phyloP scores from a whole-genome alignment of 2,797 vertebrate genomes.

The Hemibagrus guttatus region DNA sequence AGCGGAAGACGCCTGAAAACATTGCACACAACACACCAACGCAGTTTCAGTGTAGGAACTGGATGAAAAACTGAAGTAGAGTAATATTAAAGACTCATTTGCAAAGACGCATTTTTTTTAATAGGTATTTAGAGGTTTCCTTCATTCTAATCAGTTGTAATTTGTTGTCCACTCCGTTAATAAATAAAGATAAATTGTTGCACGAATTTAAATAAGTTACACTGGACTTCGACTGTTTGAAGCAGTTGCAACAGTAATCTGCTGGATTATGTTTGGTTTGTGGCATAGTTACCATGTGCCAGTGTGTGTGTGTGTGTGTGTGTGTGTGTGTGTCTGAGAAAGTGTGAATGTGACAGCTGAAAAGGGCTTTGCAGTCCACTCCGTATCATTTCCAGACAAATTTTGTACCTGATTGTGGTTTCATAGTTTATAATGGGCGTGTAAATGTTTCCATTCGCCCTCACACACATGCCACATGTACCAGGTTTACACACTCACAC shows the following conservation, averaged over 20 bases:
- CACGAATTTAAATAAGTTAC: not conserved
- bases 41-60: not conserved
- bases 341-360: slow-evolving; percentile 25
- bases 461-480: slow-evolving; percentile 25
- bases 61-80: not conserved
- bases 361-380: not conserved
- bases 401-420: not conserved
- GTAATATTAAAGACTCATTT: not conserved
- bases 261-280: slow-evolving; percentile 2
- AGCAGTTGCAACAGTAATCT: not conserved
- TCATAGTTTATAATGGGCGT: not conserved
- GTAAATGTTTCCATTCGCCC: slow-evolving; percentile 21
- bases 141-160: not conserved
- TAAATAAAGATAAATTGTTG: not conserved
- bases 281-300: not conserved
- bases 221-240: not conserved
- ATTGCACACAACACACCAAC: not conserved
- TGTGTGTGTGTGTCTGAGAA: not conserved
- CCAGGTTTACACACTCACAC: slow-evolving; percentile 10
- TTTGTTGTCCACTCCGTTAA: not conserved
- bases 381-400: not conserved
- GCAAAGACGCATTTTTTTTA: not conserved
- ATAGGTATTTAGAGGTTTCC: not conserved
- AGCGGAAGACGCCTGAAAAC: slow-evolving; percentile 25
- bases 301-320: not conserved